Base-by-base conservation (phyloP, 2,113 vertebrate genomes). In the Trematomus loennbergii region DNA sequence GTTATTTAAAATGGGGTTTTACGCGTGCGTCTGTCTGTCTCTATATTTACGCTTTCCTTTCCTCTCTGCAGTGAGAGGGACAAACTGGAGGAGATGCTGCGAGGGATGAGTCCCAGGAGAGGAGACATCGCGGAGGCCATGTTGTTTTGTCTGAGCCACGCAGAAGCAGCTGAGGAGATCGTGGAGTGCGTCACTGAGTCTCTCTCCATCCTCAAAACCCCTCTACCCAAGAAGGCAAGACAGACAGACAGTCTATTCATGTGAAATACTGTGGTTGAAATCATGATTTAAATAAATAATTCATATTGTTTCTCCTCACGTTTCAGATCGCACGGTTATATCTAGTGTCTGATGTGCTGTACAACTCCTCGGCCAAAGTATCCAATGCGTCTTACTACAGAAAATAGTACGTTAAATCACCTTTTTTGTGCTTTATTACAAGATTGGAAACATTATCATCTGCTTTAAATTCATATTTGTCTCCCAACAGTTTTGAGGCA, bases 341-440 rank as follows among this genome's bases (percentile, higher is more conserved):
- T 95, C 94, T 99, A 22, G 98, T 99, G 85, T 99, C 98, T 0
- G 98, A 99, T 94, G 98, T 99, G 80, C 95, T 99, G 60, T 99
- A 98, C 90, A 99, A 99, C 91, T 99, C 98, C 57, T 99, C 97
- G 68, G 98, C 98, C 91, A 99, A 99, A 96, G 98, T 99, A 79
- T 88, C 97, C 91, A 99, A 99, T 88, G 98, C 98, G 67, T 99
- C 98, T 52, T 99, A 99, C 93, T 99, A 99, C 74, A 97, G 98
- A 88, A 99, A 99, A 96, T 99, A 96, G 98, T 99, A 96, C 97
- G 98, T 97, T 13, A 1, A 5, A 49, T 58, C 70, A 2, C 1
- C 5, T 17, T 9, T 36, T 1, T 69, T 16, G 22, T 1, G 15
- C 2, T 9, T 2, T 36, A 11, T 33, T 18, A 13, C 49, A 49